Evolutionary conservation across 2,113 vertebrate species (phyloP), one percentile per base, ranked within the genome.

Genomic region (Oreochromis aureus): DNA sequence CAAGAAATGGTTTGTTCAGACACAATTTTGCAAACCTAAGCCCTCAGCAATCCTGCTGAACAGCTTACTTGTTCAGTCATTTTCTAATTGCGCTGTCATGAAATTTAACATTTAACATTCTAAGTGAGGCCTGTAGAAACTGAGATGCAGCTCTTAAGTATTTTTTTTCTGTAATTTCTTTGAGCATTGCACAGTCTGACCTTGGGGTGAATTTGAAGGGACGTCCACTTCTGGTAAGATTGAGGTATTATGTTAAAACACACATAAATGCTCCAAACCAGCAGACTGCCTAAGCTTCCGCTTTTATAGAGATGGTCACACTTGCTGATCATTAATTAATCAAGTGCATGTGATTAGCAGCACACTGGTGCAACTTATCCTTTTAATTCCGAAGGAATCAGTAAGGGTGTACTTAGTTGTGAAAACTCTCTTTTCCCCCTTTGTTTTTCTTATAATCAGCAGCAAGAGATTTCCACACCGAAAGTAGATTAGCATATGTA

Each of bases 371-470:
- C 71, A 51, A 78, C 16, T 32, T 51, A 1, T 12, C 27, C 16
- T 32, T 51, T 78, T 51, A 32, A 78, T 51, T 78, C 44, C 0
- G 1, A 44, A 30, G 16, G 3, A 76, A 76, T 76, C 71, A 51
- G 24, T 76, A 30, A 51, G 24, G 24, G 16, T 51, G 71, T 51
- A 19, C n/a, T 71, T 71, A 71, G 66, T 24, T 71, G 7, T 44
- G 39, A 73, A 73, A 73, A 73, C 66, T 24, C 12, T 46, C 39
- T 73, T 27, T 46, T 15, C 36, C 63, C 36, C 36, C 34, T 39
- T 78, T 95, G 93, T 93, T 93, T 94, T 95, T 89, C 66, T 63
- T 82, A 83, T 86, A 93, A 90, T 93, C 92, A 92, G 87, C 91
- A 87, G 87, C 86, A 90, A 90, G 89, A 91, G 89, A 93, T 94